Evolutionary conservation across 1,140 invertebrate species (phyloP), one percentile per base, ranked within the genome.

Genomic region (Bemisia tabaci): DNA sequence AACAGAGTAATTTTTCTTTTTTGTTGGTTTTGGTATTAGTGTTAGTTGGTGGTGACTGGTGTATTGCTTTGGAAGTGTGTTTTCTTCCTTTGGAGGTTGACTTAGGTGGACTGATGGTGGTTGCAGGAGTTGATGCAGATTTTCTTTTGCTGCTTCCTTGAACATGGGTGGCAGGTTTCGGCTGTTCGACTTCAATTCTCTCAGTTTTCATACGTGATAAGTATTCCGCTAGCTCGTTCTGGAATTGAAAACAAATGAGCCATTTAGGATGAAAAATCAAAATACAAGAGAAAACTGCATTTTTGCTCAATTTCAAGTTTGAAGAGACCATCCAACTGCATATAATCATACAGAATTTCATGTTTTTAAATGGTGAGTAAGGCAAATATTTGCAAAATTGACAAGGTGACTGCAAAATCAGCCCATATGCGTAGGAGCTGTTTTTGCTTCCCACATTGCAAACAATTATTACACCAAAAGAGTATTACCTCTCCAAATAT

Each of bases 1-100:
- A 80, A 76, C 95, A 98, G 72, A 96, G 91, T 0, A 96, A 79
- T 75, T 94, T 94, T 70, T 92, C 89, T 70, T 88, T 89, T 73
- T 88, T 87, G 60, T 75, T 77, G 33, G 71, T 65, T 58, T 24
- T 62, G 26, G 60, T 26, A 65, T 68, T 69, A 69, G 66, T 69
- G 26, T 66, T 67, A 21, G 59, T 65, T 1, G 22, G 26, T 68
- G 69, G 69, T 33, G 59, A 63, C 68, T 59, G 65, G 65, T 64
- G 58, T 67, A 72, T 71, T 22, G 65, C 65, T n/a, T 60, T 59
- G 21, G 64, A n/a, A 63, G 71, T 25, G 73, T 75, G 62, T 26
- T 62, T 24, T 70, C 70, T 26, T 73, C 75, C 12, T 72, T 71
- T 48, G 71, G 74, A 69, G 68, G 67, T 68, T 73, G 77, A 67